phyloP scores from a whole-genome alignment of 2,113 vertebrate species.

The Astur gentilis region DNA sequence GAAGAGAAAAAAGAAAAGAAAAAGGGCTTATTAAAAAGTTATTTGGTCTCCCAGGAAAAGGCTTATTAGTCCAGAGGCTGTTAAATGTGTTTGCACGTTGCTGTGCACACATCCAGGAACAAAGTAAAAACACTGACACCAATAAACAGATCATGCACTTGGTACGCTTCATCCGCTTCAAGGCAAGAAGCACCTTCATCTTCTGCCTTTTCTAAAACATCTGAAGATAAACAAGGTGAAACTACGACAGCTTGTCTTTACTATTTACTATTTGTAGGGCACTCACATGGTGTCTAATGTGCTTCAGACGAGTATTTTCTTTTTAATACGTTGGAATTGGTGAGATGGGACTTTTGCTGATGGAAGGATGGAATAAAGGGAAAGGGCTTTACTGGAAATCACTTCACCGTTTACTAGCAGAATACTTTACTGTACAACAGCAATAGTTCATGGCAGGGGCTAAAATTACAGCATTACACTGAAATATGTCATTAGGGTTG shows the following conservation, averaged over 20 bases:
- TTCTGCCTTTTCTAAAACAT: not conserved
- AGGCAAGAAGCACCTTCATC: not conserved
- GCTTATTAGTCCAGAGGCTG: not conserved
- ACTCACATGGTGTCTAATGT: not conserved
- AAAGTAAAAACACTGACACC: not conserved
- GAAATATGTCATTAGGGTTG: conserved; percentile 54
- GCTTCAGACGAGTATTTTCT: conserved; percentile 38
- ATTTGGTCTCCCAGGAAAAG: not conserved
- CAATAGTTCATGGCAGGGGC: conserved; percentile 32
- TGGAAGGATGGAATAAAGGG: conserved; percentile 41
- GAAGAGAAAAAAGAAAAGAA: not conserved
- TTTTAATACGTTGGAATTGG: conserved; percentile 9
- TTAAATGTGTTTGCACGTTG: not conserved
- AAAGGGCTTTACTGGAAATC: conserved; percentile 28
- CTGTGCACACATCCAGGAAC: not conserved
- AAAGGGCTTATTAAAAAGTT: not conserved
- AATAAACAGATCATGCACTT: not conserved
- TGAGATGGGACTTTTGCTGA: not conserved
- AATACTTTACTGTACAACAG: conserved; percentile 39
- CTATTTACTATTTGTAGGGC: not conserved
- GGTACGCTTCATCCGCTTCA: not conserved
- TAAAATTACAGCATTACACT: conserved; percentile 62
- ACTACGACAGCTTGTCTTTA: not conserved
- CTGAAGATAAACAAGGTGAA: conserved; percentile 7
- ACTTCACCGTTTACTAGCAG: conserved; percentile 34